Base-by-base conservation (phyloP, 2,797 vertebrate species). In the Sebastes glaucus region DNA sequence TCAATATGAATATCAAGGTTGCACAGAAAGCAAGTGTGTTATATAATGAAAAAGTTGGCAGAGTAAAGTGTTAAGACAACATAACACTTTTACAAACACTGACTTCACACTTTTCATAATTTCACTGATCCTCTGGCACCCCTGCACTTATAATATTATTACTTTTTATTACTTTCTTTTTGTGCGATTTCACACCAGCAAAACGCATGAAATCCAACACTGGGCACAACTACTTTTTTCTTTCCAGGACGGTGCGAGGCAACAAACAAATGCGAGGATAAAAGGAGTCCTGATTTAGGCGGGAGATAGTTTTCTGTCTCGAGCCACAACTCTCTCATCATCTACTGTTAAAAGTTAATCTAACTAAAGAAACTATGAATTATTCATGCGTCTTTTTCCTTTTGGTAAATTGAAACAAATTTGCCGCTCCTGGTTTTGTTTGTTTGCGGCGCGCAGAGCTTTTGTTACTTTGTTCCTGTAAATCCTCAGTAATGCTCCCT, bases 321-420 rank as follows among this genome's bases (percentile, higher is more conserved):
- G 2, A 22, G 28, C 25, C 53, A 62, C 52, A 68, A 56, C 57
- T 77, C 22, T 77, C 23, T 77, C 56, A 83, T 84, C 32, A 82
- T 83, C 53, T 65, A 8, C 80, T 82, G 67, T 81, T 81, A 74
- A 78, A 87, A 42, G 62, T 65, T 65, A 65, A 83, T 82, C 74
- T 18, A 72, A 86, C 83, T 74, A 64, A 82, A 77, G 63, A 53
- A 28, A 25, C 11, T 0, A 77, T 89, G 72, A 83, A 90, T 92
- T 74, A 88, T 92, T 89, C 74, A 91, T 88, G 61, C 4, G 0
- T 70, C 28, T 60, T 63, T 84, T 59, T 56, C 60, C 57, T 57
- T 79, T 83, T 74, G 80, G 68, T 82, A 83, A 86, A 86, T 81
- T 81, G 71, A 83, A 88, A 81, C 74, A 84, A 78, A 89, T 86